Conservation (phyloP, 2,888 invertebrate species). For the Nysson spinosus region DNA sequence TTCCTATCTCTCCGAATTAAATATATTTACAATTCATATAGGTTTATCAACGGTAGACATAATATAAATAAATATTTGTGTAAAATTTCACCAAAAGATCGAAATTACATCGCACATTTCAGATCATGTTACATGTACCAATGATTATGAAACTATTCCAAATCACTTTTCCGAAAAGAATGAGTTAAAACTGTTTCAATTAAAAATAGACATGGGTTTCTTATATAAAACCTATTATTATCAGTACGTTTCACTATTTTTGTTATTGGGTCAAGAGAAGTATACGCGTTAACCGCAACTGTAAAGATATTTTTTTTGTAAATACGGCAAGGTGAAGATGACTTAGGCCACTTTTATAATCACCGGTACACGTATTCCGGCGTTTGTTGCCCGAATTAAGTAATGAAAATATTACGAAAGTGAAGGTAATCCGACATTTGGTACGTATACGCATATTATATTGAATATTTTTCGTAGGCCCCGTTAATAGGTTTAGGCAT, state of each 20-base stretch:
- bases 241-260: too few relatives aligned
- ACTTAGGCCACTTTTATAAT: background rate
- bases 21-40: conserved; percentile 45
- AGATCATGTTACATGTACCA: conserved; percentile 6
- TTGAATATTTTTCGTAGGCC: background rate
- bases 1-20: conserved; percentile 14
- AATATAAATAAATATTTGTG: conserved; percentile 45
- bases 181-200: too few relatives aligned
- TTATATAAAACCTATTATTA: too few relatives aligned
- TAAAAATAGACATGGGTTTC: too few relatives aligned
- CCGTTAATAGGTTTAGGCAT: conserved; percentile 4
- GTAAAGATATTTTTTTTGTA: too few relatives aligned
- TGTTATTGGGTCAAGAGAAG: too few relatives aligned
- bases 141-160: conserved; percentile 8
- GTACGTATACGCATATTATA: background rate
- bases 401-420: background rate
- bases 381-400: background rate
- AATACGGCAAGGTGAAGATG: too few relatives aligned
- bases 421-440: background rate
- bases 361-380: background rate
- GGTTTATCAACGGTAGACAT: conserved; percentile 29
- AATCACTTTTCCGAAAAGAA: background rate
- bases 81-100: conserved; percentile 38
- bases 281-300: too few relatives aligned
- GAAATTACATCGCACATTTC: background rate